Conservation (phyloP, 1,140 invertebrate species). For the Anastatus disparis region DNA sequence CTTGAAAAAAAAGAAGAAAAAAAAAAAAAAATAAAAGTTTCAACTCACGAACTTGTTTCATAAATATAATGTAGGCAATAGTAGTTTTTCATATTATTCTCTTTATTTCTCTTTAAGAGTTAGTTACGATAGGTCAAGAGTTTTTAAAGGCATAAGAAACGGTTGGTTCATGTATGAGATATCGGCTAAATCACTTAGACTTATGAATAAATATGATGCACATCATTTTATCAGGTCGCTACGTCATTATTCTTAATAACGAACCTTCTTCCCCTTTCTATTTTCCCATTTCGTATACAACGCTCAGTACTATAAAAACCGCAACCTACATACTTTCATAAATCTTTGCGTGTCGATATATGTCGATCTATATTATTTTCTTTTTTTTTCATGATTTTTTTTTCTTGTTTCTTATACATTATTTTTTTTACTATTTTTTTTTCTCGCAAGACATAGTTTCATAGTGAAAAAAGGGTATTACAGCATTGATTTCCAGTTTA, state of each 20-base stretch:
- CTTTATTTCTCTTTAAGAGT: no score
- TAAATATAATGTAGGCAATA: no score
- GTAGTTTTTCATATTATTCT: no score
- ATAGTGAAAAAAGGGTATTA: no score
- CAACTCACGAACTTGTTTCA: not conserved
- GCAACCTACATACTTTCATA: conserved; percentile 11
- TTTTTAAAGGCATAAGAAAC: no score
- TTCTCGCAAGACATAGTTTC: not conserved
- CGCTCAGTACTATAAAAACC: not conserved
- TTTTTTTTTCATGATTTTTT: no score
- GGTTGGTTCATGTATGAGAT: conserved; percentile 22
- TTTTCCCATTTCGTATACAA: no score
- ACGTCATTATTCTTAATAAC: conserved; percentile 50
- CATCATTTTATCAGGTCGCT: conserved; percentile 33
- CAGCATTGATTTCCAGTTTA: no score
- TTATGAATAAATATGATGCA: conserved; percentile 47
- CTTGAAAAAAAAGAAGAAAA: no score
- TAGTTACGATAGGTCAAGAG: not conserved
- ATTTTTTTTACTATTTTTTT: no score
- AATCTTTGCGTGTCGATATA: not conserved
- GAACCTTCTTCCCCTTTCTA: no score
- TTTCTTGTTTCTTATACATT: no score
- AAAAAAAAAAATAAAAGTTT: not conserved
- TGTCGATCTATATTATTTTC: not conserved
- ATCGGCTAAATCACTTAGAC: conserved; percentile 48